phyloP scores from a whole-genome alignment of 2,888 invertebrate species.

The Megalurothrips usitatus region DNA sequence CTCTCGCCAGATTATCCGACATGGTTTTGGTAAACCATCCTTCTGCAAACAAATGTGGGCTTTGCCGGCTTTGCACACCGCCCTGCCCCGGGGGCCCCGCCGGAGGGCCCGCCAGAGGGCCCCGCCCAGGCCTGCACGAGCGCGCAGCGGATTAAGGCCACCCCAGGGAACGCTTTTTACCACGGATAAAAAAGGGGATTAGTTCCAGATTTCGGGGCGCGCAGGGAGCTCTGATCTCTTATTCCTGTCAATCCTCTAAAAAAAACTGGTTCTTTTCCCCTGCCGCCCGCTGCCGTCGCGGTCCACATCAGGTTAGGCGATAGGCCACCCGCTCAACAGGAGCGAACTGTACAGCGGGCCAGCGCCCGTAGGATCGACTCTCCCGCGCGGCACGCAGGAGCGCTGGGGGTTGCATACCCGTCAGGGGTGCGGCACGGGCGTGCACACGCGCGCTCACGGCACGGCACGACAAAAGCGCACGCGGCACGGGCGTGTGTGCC shows the following conservation, averaged over 20 bases:
- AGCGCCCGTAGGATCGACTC: no score
- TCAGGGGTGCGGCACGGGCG: background rate
- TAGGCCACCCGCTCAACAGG: no score
- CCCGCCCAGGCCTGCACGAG: background rate
- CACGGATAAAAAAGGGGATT: no score
- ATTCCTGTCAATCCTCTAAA: background rate
- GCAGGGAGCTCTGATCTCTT: background rate
- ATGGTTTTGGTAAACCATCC: conserved; percentile 5
- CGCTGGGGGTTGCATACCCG: no score
- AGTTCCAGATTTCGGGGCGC: no score
- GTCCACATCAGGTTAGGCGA: no score
- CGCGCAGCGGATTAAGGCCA: background rate
- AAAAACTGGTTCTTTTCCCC: background rate
- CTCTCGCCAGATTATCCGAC: background rate
- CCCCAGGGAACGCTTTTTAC: background rate
- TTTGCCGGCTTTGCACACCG: conserved; percentile 13
- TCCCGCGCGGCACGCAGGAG: no score
- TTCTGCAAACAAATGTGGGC: conserved; percentile 15
- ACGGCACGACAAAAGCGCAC: no score
- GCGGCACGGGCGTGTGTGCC: background rate
- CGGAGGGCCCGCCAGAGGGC: no score
- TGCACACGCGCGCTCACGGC: background rate
- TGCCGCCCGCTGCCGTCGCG: no score
- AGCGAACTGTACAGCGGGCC: no score
- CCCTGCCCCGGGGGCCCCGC: background rate